Evolutionary conservation across 2,113 vertebrate genomes (phyloP), one percentile per base, ranked within the genome.

Genomic region (Machaerirhynchus nigripectus): DNA sequence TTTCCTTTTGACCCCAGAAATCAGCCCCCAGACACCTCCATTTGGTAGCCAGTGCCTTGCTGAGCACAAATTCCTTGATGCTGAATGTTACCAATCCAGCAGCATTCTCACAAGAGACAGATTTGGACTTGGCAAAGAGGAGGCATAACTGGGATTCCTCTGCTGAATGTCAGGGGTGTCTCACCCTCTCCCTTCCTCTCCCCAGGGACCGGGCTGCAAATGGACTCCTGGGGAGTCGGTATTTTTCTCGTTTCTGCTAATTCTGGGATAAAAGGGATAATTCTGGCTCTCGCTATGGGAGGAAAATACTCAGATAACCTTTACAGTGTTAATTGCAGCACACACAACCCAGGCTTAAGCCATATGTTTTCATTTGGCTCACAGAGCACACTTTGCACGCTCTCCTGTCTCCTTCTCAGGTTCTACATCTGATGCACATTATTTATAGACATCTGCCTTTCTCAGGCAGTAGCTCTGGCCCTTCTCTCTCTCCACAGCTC

Each of bases 41-140:
- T 8, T 57, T 39, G 30, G 39, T 64, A 89, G 42, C 52, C 35
- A 37, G 64, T 16, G 37, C 63, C 69, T 75, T 55, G 46, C 65
- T 55, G 56, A 52, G 46, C 39, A 37, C 27, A 37, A 44, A 88
- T 64, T 75, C 77, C 56, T 53, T 20, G 76, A 52, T 84, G 59
- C 61, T 53, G 85, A 47, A 63, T 19, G 69, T 61, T 85, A 83
- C 85, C 78, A 50, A 49, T 7, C 81, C 73, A 49, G 88, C 60
- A 68, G 31, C 68, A 19, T 79, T 82, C 90, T 85, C 61, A 82
- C 53, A 37, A 49, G 77, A 80, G 84, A n/a, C 81, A 31, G 74
- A 89, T 82, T 68, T 71, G 87, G 70, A 85, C 49, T 95, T 95
- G 95, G 95, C 93, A 93, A 64, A 59, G 74, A 68, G 57, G 39